Evolutionary conservation across 2,888 invertebrate species (phyloP).

Genomic region (Sclerodermus sp.): DNA sequence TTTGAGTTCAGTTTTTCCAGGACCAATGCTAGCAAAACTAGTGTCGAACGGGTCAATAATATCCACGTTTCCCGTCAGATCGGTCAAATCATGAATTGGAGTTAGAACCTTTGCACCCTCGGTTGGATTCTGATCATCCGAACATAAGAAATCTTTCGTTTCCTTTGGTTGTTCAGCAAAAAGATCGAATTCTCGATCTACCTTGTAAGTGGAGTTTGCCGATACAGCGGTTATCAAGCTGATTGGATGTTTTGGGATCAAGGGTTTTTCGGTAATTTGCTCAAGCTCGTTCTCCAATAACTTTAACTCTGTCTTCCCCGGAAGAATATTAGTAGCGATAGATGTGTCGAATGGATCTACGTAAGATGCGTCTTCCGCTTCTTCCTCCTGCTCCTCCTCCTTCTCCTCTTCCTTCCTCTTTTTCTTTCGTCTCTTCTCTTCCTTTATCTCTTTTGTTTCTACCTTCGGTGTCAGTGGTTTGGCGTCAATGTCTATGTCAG

Average conservation of each 20-base stretch:
- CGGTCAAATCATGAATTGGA: slow-evolving; percentile 52
- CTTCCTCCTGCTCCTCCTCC: slow-evolving; percentile 45
- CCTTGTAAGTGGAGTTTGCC: not conserved
- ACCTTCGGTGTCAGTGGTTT: slow-evolving; percentile 72
- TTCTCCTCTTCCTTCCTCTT: too few species aligned
- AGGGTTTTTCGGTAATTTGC: slow-evolving; percentile 58
- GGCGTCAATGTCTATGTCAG: slow-evolving; percentile 61
- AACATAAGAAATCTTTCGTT: slow-evolving; percentile 56
- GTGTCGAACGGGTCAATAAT: slow-evolving; percentile 83
- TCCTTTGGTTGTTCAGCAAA: slow-evolving; percentile 53
- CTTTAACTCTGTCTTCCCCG: slow-evolving; percentile 78
- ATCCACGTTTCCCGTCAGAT: slow-evolving; percentile 41
- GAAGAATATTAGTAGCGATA: slow-evolving; percentile 73
- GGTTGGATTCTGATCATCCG: slow-evolving; percentile 62
- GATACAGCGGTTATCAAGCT: slow-evolving; percentile 26
- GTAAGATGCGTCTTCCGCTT: slow-evolving; percentile 59
- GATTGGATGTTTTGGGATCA: slow-evolving; percentile 33
- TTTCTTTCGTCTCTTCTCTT: too few species aligned
- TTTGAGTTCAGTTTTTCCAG: slow-evolving; percentile 77
- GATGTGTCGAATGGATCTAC: slow-evolving; percentile 88
- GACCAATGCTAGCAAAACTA: slow-evolving; percentile 74
- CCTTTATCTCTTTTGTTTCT: slow-evolving; percentile 56
- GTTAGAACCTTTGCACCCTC: slow-evolving; percentile 56
- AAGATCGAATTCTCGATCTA: slow-evolving; percentile 57
- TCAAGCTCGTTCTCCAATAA: slow-evolving; percentile 76